These are phyloP conservation scores for Liasis olivaceus DNA, from an alignment of 2,797 vertebrate species.

Conservation along the genomic window DNA sequence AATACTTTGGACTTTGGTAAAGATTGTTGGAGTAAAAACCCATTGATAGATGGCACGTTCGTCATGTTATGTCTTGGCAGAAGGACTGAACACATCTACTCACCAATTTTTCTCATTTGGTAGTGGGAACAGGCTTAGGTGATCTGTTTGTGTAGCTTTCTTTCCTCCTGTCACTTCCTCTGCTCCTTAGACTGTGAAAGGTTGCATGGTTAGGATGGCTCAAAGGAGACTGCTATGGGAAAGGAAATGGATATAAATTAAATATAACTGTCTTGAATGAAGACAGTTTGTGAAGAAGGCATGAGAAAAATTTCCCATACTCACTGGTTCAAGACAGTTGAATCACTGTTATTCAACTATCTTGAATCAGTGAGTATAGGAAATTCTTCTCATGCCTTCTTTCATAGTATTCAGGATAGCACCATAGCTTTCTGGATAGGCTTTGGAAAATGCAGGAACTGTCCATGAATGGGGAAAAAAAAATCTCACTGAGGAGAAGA, in stretches of 20 bases:
- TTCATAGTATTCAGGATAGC: not conserved
- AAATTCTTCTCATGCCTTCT: not conserved
- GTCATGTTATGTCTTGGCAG: not conserved
- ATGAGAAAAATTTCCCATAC: no score
- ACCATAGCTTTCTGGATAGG: not conserved
- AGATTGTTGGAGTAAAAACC: not conserved
- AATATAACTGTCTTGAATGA: not conserved
- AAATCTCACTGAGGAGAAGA: not conserved
- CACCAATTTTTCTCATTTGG: not conserved
- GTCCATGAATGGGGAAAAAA: not conserved
- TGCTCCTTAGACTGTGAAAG: not conserved
- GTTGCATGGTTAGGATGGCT: not conserved
- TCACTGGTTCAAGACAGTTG: no score
- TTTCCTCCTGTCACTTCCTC: not conserved
- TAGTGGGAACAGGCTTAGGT: not conserved
- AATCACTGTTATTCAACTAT: no score
- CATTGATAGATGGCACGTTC: not conserved
- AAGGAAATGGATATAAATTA: not conserved
- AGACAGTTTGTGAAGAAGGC: no score
- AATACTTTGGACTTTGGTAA: not conserved
- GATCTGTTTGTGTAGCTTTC: not conserved
- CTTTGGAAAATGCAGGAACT: not conserved
- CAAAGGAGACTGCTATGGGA: not conserved
- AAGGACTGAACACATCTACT: not conserved
- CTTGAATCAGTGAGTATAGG: not conserved